A percentile compares a stretch with the other conserved stretches of the same genome.
Evolutionary conservation across 2,797 vertebrate species (phyloP).

Genomic region (Lagodon rhomboides): DNA sequence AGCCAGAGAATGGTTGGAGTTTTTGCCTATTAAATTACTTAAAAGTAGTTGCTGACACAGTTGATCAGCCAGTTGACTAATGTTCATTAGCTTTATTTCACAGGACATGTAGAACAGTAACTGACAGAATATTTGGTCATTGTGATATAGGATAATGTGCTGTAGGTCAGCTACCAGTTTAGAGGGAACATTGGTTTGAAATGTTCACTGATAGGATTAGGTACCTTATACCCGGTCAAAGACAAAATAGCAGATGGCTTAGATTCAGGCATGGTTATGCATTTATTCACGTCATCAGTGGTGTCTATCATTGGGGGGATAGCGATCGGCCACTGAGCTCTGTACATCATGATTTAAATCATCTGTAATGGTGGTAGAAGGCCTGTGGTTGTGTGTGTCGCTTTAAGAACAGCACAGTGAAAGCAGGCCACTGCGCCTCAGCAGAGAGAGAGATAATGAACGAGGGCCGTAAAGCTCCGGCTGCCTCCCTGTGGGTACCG

Average conservation of each 20-base stretch:
- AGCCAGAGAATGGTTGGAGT: neutral
- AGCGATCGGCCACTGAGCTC: too few relatives aligned
- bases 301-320: neutral
- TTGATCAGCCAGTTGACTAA: neutral
- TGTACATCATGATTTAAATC: neutral
- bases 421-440: constrained; percentile 81
- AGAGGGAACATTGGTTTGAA: neutral
- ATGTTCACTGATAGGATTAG: neutral
- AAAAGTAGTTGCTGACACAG: neutral
- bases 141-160: neutral
- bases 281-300: neutral
- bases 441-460: constrained; percentile 71
- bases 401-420: constrained; percentile 77
- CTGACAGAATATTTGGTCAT: neutral
- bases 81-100: neutral
- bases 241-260: neutral
- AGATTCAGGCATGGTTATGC: neutral
- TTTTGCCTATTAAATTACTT: neutral
- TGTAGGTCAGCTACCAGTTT: neutral
- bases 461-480: constrained; percentile 55
- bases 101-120: neutral
- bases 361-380: too few relatives aligned
- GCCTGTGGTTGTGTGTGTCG: neutral
- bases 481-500: constrained; percentile 74
- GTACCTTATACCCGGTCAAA: neutral